Evolutionary conservation across 2,888 invertebrate genomes (phyloP).

Genomic region (Drosophila macrothrix): DNA sequence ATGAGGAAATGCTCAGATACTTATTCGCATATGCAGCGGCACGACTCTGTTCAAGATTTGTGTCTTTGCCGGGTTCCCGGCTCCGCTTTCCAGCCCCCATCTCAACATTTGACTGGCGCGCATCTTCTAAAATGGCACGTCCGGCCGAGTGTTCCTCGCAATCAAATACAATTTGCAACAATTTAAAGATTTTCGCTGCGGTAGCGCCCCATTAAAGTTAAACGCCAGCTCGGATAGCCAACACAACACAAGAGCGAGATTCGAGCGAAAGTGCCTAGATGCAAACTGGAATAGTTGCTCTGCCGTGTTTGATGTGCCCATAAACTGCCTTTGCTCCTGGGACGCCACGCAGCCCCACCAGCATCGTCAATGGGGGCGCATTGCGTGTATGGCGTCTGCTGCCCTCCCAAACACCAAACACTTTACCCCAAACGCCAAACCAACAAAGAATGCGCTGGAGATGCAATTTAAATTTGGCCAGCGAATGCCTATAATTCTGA

Average conservation of each 20-base stretch:
- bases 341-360: slow-evolving; percentile 21
- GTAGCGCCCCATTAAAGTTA: slow-evolving; percentile 55
- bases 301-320: slow-evolving; percentile 74
- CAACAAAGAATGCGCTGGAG: background rate
- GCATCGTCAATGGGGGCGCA: slow-evolving; percentile 37
- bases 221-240: slow-evolving; percentile 71
- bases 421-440: background rate
- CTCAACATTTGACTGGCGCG: slow-evolving; percentile 8
- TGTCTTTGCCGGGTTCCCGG: slow-evolving; percentile 35
- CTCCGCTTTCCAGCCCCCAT: slow-evolving; percentile 13
- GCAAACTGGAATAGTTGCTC: slow-evolving; percentile 70
- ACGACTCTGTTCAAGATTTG: slow-evolving; percentile 56
- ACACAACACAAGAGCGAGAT: slow-evolving; percentile 24
- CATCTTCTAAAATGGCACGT: slow-evolving; percentile 77
- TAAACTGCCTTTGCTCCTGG: slow-evolving; percentile 57
- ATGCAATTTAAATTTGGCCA: slow-evolving; percentile 7
- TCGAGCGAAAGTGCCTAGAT: slow-evolving; percentile 47
- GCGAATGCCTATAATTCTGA: slow-evolving; percentile 2
- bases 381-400: slow-evolving; percentile 54
- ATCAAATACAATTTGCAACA: slow-evolving; percentile 76
- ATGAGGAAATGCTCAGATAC: slow-evolving; percentile 55
- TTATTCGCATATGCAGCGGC: slow-evolving; percentile 69
- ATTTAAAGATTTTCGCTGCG: slow-evolving; percentile 64
- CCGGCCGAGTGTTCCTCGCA: slow-evolving; percentile 48
- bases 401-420: background rate